Evolutionary conservation across 2,888 invertebrate genomes (phyloP), one percentile per base, ranked within the genome.

Genomic region (Sarcophaga variegata): DNA sequence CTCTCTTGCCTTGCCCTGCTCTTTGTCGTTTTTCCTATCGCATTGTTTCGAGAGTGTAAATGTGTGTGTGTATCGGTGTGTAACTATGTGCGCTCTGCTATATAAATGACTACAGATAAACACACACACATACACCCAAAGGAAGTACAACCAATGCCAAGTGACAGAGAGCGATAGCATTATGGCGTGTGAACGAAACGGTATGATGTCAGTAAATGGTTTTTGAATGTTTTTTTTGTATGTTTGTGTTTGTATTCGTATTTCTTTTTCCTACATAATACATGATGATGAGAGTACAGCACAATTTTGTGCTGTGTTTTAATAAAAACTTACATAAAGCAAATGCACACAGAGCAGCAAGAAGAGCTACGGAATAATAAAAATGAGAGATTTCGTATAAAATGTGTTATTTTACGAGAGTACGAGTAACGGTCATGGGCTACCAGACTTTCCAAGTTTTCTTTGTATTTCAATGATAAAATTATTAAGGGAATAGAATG

Each of bases 311-410:
- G 20, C 80, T 80, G 76, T 80, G 20, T 85, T 80, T 85, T 75
- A 67, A 81, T 67, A 80, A 86, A 85, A 86, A 79, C 88, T 84
- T 88, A 86, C 84, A 86, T 88, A 86, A 86, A 86, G 88, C 88
- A 79, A 81, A 81, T 85, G 79, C 54, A 79, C 66, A 79, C 70
- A 66, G 59, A 79, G 66, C 60, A 74, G 17, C 12, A 54, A 5
- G 11, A 49, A 49, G 81, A 83, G 77, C 77, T 70, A 83, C 69
- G 77, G 71, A 86, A 86, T 66, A 81, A 83, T 79, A 75, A 81
- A 87, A 84, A 76, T 75, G 79, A 87, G 84, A 81, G 81, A 83
- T 86, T 83, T 81, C 69, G 49, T 70, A 84, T 84, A 71, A 84
- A 87, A 71, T 54, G 70, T 62, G 64, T 67, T 67, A 49, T 59